These are phyloP conservation scores for Lycocerus yunnanus DNA, from an alignment of 2,888 invertebrate genomes.

Conservation along the genomic window DNA sequence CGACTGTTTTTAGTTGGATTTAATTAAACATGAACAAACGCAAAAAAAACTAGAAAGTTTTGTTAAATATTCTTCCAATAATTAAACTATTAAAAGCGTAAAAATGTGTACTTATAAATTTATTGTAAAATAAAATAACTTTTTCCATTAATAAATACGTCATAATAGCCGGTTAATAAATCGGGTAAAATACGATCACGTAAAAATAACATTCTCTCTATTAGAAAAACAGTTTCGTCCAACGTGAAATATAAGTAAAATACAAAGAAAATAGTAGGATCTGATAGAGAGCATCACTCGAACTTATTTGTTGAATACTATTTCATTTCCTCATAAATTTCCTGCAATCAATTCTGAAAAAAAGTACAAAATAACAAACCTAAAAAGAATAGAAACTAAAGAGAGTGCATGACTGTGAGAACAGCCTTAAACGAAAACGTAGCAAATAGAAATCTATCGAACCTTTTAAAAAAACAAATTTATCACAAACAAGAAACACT, in stretches of 20 bases:
- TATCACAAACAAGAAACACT: slow-evolving; percentile 30
- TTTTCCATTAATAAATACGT: background rate
- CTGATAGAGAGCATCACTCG: slow-evolving; percentile 30
- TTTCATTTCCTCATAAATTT: slow-evolving; percentile 41
- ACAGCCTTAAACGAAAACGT: slow-evolving; percentile 34
- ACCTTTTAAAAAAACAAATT: slow-evolving; percentile 26
- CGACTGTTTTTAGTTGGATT: no score
- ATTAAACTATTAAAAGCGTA: no score
- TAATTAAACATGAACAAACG: background rate
- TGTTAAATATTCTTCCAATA: no score
- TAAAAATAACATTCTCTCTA: background rate
- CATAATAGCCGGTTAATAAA: background rate
- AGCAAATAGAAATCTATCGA: slow-evolving; percentile 21
- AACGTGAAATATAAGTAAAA: background rate
- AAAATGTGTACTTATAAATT: no score
- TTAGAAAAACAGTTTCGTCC: background rate
- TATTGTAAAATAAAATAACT: background rate
- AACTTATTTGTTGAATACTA: slow-evolving; percentile 38
- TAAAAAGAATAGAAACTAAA: slow-evolving; percentile 15
- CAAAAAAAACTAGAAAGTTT: background rate
- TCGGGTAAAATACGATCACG: background rate
- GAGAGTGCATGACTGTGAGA: slow-evolving; percentile 23
- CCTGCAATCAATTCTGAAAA: slow-evolving; percentile 38
- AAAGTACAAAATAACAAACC: slow-evolving; percentile 30
- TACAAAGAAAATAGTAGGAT: slow-evolving; percentile 17